These are phyloP conservation scores for Corydoras maculifer DNA, from an alignment of 2,113 vertebrate species.

Conservation along the genomic window DNA sequence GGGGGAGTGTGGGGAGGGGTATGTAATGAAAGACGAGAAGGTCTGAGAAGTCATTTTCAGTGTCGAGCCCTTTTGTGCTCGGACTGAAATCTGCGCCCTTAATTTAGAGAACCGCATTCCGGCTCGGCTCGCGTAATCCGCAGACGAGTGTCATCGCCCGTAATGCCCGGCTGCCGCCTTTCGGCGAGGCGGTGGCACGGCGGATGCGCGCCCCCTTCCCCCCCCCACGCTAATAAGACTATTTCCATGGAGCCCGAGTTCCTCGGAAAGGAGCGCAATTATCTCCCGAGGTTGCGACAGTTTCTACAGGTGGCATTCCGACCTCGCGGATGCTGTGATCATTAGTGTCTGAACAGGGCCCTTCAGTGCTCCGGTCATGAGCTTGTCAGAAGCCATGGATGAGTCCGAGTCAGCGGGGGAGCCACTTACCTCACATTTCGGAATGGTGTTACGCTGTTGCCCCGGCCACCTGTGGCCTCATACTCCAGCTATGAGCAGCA, in stretches of 20 bases:
- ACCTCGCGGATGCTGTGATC: conserved; percentile 61
- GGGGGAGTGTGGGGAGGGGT: too few species aligned
- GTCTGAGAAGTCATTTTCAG: too few species aligned
- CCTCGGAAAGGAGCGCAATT: conserved; percentile 75
- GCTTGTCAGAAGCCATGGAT: conserved; percentile 25
- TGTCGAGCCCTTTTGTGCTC: too few species aligned
- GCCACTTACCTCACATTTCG: conserved; percentile 37
- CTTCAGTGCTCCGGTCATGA: conserved; percentile 23
- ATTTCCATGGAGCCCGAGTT: conserved; percentile 76
- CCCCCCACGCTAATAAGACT: conserved; percentile 62
- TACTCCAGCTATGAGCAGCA: conserved; percentile 10
- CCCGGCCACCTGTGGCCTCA: conserved; percentile 26
- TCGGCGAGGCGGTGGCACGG: conserved; percentile 59
- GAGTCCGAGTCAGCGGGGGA: conserved; percentile 24
- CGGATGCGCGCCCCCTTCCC: conserved; percentile 49
- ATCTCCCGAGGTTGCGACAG: conserved; percentile 65
- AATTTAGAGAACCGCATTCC: too few species aligned
- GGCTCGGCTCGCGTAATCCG: too few species aligned
- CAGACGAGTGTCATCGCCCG: too few species aligned
- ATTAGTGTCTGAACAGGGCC: conserved; percentile 63
- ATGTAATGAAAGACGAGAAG: too few species aligned
- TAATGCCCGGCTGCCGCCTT: conserved; percentile 37
- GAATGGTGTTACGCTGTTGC: conserved; percentile 44
- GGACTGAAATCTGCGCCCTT: too few species aligned
- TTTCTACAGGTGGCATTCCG: conserved; percentile 72